Evolutionary conservation across 1,140 invertebrate species (phyloP).

Genomic region (Gryon sp.): DNA sequence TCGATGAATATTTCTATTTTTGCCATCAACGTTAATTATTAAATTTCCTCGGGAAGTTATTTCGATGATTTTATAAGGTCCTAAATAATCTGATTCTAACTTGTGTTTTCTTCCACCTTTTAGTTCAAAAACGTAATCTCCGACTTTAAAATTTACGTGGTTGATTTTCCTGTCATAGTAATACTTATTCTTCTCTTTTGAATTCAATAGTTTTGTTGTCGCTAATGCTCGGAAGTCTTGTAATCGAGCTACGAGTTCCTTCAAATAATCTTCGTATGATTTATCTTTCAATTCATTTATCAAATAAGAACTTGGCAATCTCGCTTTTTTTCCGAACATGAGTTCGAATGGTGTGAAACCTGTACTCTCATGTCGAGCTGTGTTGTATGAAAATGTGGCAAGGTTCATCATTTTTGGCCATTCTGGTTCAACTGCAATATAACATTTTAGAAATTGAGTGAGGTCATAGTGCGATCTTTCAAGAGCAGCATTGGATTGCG

Average conservation of each 20-base stretch:
- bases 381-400: too few relatives aligned
- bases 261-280: background rate
- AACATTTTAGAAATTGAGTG: too few relatives aligned
- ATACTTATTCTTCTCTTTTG: constrained; percentile 5
- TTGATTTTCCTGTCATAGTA: constrained; percentile 10
- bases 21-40: background rate
- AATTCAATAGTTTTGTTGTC: constrained; percentile 1
- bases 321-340: background rate
- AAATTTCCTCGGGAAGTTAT: background rate
- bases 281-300: background rate
- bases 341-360: background rate
- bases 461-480: too few relatives aligned
- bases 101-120: background rate
- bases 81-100: background rate
- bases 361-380: background rate
- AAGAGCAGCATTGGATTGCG: too few relatives aligned
- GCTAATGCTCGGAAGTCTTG: background rate
- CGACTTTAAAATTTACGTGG: background rate
- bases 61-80: background rate
- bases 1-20: background rate
- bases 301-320: background rate
- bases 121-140: constrained; percentile 23
- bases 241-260: background rate
- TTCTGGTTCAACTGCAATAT: too few relatives aligned
- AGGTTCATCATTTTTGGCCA: too few relatives aligned